A percentile compares a stretch with the other conserved stretches of the same genome.
Conservation (phyloP, 92 coral and sea anemone genomes). For the Phenganax subtilis region DNA sequence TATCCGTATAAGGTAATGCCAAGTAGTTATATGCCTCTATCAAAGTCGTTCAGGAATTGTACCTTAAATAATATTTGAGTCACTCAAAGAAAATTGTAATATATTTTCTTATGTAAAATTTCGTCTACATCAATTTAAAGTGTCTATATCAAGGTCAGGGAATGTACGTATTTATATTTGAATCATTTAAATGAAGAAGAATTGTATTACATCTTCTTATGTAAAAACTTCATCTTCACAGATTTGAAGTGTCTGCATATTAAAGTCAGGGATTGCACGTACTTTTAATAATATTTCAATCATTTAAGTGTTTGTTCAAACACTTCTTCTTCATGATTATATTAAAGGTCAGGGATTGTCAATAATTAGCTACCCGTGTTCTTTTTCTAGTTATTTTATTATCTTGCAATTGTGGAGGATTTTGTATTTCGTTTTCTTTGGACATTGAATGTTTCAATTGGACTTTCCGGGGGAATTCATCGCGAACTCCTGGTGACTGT, state of each 20-base stretch:
- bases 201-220: no score
- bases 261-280: not conserved
- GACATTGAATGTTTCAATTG: conserved; percentile 93
- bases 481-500: conserved; percentile 72
- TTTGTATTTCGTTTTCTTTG: conserved; percentile 77
- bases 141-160: no score
- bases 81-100: not conserved
- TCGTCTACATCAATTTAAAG: no score
- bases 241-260: not conserved
- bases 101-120: not conserved
- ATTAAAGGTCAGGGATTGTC: not conserved
- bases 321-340: no score
- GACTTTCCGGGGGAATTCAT: conserved; percentile 71
- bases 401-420: conserved; percentile 87
- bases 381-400: conserved; percentile 62
- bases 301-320: no score
- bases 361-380: not conserved
- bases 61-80: no score
- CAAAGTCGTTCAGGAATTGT: no score
- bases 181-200: no score
- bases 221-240: no score
- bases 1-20: conserved; percentile 75
- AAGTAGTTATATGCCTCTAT: no score
- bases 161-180: no score
- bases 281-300: not conserved